Percentiles rank a stretch among this genome's conserved stretches.
Evolutionary conservation across 2,797 vertebrate genomes (phyloP).

Genomic region (Anniella stebbinsi): DNA sequence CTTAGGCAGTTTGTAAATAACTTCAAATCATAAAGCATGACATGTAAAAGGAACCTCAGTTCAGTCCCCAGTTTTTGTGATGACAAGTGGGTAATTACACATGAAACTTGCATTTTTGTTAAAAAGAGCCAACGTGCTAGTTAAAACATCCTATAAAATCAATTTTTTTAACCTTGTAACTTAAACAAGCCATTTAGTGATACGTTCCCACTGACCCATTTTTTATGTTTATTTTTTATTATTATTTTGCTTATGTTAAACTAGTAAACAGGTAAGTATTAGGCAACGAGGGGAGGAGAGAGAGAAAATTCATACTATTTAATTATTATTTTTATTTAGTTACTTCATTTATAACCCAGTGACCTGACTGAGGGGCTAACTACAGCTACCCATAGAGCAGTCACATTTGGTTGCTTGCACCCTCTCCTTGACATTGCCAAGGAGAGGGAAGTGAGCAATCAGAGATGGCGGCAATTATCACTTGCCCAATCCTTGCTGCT

Average conservation of each 20-base stretch:
- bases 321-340: too few species aligned
- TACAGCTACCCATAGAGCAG: too few species aligned
- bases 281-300: too few species aligned
- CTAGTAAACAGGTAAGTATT: not conserved
- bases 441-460: too few species aligned
- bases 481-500: too few species aligned
- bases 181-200: not conserved
- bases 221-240: too few species aligned
- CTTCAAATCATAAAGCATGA: not conserved
- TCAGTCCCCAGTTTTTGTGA: conserved; percentile 9
- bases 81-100: not conserved
- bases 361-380: too few species aligned
- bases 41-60: conserved; percentile 4
- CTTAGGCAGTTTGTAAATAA: not conserved
- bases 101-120: not conserved
- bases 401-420: too few species aligned
- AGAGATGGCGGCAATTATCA: too few species aligned
- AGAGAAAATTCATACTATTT: too few species aligned
- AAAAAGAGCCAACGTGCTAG: not conserved
- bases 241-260: not conserved
- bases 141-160: not conserved
- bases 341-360: too few species aligned
- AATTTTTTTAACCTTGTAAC: not conserved
- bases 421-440: too few species aligned
- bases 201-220: not conserved